Conservation (phyloP, 2,797 vertebrate genomes). For the Tarsius wallacei region DNA sequence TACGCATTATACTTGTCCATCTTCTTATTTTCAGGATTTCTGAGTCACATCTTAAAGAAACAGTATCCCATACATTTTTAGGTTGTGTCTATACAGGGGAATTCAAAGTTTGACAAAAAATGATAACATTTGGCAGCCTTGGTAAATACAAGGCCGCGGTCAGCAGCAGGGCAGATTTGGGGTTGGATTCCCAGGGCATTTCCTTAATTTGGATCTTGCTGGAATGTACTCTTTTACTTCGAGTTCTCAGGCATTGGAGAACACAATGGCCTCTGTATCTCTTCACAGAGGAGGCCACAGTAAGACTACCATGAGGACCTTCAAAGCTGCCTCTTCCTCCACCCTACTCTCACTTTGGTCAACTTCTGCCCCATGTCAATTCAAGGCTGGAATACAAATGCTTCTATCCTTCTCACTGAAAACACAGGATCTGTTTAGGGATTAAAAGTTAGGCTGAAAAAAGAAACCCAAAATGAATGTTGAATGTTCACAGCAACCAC, state of each 20-base stretch:
- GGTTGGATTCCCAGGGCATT: not conserved
- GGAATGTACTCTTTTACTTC: not conserved
- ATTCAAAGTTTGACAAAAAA: not conserved
- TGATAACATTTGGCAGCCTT: not conserved
- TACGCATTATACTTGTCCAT: not conserved
- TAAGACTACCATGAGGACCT: not conserved
- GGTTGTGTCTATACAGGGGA: not conserved
- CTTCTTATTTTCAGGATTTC: conserved; percentile 73
- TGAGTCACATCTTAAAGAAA: conserved; percentile 34
- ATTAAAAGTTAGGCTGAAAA: not conserved
- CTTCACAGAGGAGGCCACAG: not conserved
- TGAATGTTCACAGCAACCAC: not conserved
- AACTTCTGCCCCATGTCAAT: not conserved
- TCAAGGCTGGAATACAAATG: not conserved
- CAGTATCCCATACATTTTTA: not conserved
- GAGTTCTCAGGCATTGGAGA: not conserved
- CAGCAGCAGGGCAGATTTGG: not conserved
- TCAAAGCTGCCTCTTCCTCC: not conserved
- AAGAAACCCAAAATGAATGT: not conserved
- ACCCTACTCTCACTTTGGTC: not conserved
- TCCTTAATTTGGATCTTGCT: conserved; percentile 12
- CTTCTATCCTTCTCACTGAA: not conserved
- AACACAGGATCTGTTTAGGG: not conserved
- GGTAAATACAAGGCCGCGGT: not conserved
- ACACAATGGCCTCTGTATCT: conserved; percentile 17